Percentiles rank a stretch among this genome's conserved stretches.
These are phyloP conservation scores for Onychostruthus taczanowskii DNA, from an alignment of 2,113 vertebrate genomes.

Conservation along the genomic window DNA sequence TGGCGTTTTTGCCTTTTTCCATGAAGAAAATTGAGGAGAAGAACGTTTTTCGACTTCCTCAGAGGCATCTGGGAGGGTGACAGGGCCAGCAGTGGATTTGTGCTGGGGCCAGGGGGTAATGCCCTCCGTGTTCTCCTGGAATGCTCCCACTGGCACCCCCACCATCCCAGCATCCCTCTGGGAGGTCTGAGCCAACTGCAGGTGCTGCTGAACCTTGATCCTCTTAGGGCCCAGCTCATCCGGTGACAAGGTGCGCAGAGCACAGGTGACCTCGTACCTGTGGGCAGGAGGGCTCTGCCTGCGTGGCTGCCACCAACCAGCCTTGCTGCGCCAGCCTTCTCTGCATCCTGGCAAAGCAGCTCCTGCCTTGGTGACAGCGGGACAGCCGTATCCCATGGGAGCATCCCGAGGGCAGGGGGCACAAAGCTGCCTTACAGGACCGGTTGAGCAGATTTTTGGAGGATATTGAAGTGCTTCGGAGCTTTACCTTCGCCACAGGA, in stretches of 20 bases:
- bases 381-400: not conserved
- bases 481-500: not conserved
- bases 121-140: fast-evolving
- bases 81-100: not conserved
- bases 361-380: fast-evolving
- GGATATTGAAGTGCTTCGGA: fast-evolving
- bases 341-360: not conserved
- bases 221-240: not conserved
- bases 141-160: fast-evolving
- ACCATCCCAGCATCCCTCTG: fast-evolving
- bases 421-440: not conserved
- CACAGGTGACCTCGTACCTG: not conserved
- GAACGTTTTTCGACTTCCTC: not conserved
- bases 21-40: not conserved
- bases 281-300: not conserved
- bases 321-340: not conserved
- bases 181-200: not conserved
- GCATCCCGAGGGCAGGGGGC: not conserved
- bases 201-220: slow-evolving; percentile 31
- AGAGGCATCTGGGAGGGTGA: not conserved
- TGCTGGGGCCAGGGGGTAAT: not conserved
- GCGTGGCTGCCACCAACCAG: not conserved
- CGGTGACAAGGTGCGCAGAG: fast-evolving
- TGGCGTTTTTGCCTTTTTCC: not conserved
- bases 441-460: not conserved